Conservation (phyloP, 2,797 vertebrate species). For the Eulemur rubriventer region DNA sequence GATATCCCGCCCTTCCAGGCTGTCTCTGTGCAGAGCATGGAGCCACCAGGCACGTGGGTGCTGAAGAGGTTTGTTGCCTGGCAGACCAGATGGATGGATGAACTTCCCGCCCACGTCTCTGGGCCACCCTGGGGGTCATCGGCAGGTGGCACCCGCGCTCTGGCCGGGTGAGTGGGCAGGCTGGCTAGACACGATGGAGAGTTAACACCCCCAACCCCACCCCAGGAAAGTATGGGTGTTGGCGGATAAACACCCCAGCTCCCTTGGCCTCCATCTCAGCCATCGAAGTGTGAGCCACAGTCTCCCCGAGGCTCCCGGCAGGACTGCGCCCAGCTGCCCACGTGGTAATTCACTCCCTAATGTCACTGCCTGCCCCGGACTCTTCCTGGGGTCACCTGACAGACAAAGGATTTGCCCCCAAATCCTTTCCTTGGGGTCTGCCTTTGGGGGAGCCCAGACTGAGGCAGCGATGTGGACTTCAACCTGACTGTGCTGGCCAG, state of each 20-base stretch:
- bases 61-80: neutral
- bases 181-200: neutral
- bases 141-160: too few species aligned
- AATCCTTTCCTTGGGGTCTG: neutral
- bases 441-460: neutral
- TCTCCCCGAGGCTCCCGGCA: neutral
- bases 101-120: too few species aligned
- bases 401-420: neutral
- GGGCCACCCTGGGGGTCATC: neutral
- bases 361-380: fast-evolving
- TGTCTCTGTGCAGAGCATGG: neutral
- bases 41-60: fast-evolving
- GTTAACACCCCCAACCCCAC: too few species aligned
- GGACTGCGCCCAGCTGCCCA: neutral
- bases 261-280: neutral
- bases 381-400: neutral
- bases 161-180: neutral
- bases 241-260: neutral
- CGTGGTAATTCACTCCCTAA: too few species aligned
- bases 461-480: neutral
- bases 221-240: neutral
- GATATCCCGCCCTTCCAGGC: neutral
- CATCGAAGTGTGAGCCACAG: neutral
- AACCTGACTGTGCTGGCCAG: neutral
- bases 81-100: neutral